Percentiles rank a stretch among this genome's conserved stretches.
phyloP scores from a whole-genome alignment of 2,888 invertebrate species.

The Tenthredo distinguenda region DNA sequence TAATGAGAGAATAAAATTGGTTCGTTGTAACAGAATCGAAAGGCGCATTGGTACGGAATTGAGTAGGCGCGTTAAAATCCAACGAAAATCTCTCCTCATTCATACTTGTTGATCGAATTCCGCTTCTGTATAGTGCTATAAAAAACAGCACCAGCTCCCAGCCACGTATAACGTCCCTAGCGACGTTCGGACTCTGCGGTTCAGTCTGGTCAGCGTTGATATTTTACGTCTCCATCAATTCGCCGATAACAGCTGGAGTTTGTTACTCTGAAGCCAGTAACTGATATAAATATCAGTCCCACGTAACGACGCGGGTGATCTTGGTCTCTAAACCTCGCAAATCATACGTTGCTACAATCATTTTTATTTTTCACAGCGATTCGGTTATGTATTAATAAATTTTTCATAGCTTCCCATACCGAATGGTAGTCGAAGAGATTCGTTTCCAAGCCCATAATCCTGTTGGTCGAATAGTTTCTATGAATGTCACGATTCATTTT shows the following conservation, averaged over 20 bases:
- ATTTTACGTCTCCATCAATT: constrained; percentile 40
- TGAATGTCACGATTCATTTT: background rate
- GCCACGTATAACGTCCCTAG: constrained; percentile 23
- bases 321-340: background rate
- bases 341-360: constrained; percentile 16
- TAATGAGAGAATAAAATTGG: background rate
- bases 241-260: constrained; percentile 11
- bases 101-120: constrained; percentile 30
- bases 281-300: constrained; percentile 14
- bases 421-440: background rate
- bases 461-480: background rate
- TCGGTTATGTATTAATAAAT: constrained; percentile 49
- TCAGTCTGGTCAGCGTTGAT: constrained; percentile 30
- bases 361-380: constrained; percentile 40
- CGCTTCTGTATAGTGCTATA: constrained; percentile 32
- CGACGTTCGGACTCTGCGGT: constrained; percentile 16
- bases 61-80: background rate
- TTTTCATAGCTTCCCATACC: background rate
- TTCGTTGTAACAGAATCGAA: background rate
- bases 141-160: constrained; percentile 28
- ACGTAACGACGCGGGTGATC: background rate
- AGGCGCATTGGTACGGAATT: background rate
- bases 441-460: background rate
- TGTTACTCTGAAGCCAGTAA: background rate
- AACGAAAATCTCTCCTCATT: constrained; percentile 18